Evolutionary conservation across 1,140 invertebrate genomes (phyloP), one percentile per base, ranked within the genome.

Genomic region (Eriosoma lanigerum): DNA sequence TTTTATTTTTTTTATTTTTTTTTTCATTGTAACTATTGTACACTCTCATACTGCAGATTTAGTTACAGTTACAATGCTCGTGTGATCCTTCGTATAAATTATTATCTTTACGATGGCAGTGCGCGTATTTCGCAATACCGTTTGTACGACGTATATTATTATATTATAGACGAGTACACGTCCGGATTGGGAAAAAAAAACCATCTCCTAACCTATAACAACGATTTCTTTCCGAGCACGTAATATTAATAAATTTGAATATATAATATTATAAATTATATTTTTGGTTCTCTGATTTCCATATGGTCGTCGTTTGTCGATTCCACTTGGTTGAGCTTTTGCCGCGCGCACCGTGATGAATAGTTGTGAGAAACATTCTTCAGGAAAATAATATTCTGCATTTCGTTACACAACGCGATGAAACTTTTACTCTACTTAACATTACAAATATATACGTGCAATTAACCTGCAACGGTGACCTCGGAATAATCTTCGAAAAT

Each of bases 311-410:
- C 17, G 70, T 73, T 64, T 38, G 32, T 15, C 72, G 29, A 75
- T 75, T 75, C 72, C 72, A 75, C 72, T 75, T 58, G 17, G 54
- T 15, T 44, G 52, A 52, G 64, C 64, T 68, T 68, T 68, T 48
- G 64, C 32, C 12, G 29, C 38, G 10, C n/a, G n/a, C n/a, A 38
- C 32, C 38, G 64, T 68, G 64, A 68, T 48, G 29, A 68, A 68
- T 48, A 24, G 13, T 21, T 68, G 64, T 68, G 64, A 68, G 64
- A 68, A 68, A n/a, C n/a, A n/a, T n/a, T n/a, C 17, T 0, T 38
- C 13, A 13, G 26, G 26, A 58, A 58, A 12, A 38, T 38, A 38
- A 38, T 38, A n/a, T n/a, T n/a, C n/a, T n/a, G 21, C n/a, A 56
- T 21, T 56, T n/a, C 52, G n/a, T 56, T 56, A 21, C 52, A n/a